These are phyloP conservation scores for Lonchura striata DNA, from an alignment of 2,113 vertebrate genomes.

Conservation along the genomic window DNA sequence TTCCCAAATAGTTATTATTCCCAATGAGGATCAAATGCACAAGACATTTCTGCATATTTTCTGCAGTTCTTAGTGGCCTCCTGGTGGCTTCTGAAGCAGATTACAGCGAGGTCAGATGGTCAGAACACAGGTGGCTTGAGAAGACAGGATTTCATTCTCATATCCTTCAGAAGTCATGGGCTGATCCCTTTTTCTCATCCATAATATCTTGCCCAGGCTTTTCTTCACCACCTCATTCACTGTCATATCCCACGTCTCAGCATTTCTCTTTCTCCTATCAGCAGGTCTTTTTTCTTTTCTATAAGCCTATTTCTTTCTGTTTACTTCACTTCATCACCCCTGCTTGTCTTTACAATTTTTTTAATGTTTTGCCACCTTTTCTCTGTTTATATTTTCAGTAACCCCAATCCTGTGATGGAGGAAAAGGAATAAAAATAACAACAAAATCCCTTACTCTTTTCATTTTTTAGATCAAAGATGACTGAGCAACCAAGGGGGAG, in stretches of 20 bases:
- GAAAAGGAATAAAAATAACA: slow-evolving; percentile 52
- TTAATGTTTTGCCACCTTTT: not conserved
- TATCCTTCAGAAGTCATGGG: not conserved
- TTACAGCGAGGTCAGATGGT: not conserved
- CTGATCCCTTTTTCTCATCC: not conserved
- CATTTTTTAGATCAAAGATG: slow-evolving; percentile 64
- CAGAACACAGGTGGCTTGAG: accelerated
- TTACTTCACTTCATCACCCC: not conserved
- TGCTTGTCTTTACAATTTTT: not conserved
- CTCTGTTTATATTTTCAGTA: slow-evolving; percentile 33
- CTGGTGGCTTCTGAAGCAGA: not conserved
- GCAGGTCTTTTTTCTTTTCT: not conserved
- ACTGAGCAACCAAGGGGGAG: slow-evolving; percentile 6
- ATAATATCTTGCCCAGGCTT: not conserved
- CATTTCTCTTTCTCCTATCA: not conserved
- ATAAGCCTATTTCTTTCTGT: not conserved
- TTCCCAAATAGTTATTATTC: not conserved
- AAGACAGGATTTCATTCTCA: not conserved
- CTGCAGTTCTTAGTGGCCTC: not conserved
- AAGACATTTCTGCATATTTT: not conserved
- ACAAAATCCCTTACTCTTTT: slow-evolving; percentile 52
- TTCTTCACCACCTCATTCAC: not conserved
- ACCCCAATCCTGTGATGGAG: not conserved
- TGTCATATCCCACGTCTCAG: not conserved
- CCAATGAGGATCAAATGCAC: not conserved